Conservation (phyloP, 1,140 invertebrate genomes). For the Lucilia sericata region DNA sequence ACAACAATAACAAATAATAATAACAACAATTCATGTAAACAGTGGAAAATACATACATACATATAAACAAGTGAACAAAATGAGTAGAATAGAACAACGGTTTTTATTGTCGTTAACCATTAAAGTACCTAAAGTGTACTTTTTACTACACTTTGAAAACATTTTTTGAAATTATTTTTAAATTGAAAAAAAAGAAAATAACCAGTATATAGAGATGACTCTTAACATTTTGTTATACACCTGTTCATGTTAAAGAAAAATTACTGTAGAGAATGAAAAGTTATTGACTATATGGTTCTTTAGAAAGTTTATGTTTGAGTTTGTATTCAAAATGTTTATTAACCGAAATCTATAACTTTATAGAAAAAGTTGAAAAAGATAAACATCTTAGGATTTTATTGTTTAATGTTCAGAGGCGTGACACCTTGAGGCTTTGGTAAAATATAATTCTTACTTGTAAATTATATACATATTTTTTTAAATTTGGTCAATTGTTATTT, state of each 20-base stretch:
- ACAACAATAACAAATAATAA: slow-evolving; percentile 33
- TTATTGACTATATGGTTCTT: not conserved
- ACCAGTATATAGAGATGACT: not conserved
- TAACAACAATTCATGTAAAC: slow-evolving; percentile 46
- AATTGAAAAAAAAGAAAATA: not conserved
- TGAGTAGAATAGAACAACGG: slow-evolving; percentile 11
- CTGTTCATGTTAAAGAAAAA: not conserved
- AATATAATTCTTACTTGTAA: not conserved
- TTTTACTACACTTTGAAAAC: not conserved
- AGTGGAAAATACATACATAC: not conserved
- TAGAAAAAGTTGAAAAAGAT: not conserved
- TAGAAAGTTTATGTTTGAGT: not conserved
- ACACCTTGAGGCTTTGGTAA: not conserved
- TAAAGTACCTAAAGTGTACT: not conserved
- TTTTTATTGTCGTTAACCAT: not conserved
- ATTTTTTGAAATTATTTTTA: not conserved
- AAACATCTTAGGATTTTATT: not conserved
- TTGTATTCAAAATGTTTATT: not conserved
- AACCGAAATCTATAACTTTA: not conserved
- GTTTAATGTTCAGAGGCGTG: not conserved
- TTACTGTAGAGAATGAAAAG: not conserved
- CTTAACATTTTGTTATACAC: slow-evolving; percentile 5
- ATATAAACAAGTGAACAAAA: not conserved
- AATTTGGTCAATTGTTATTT: not conserved
- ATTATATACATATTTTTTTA: not conserved